phyloP scores from a whole-genome alignment of 1,140 invertebrate species.

The Camponotus pennsylvanicus region DNA sequence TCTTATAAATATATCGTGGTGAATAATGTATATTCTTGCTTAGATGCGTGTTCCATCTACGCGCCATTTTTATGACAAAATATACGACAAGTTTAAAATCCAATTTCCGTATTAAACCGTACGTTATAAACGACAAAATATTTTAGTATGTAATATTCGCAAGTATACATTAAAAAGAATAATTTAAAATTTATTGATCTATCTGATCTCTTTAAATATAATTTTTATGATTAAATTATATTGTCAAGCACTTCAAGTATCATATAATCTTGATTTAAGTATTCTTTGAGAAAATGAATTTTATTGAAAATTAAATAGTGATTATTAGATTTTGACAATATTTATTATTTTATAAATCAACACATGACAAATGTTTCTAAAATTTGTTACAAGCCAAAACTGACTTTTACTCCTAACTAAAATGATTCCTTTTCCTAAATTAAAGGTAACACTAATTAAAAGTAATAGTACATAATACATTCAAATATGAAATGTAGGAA shows the following conservation, averaged over 20 bases:
- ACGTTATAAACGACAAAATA: neutral
- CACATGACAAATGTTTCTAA: neutral
- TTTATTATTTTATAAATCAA: neutral
- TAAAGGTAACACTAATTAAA: too few relatives aligned
- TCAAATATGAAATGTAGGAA: neutral
- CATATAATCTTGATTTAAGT: neutral
- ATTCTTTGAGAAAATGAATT: neutral
- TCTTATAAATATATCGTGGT: neutral
- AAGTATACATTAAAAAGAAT: neutral
- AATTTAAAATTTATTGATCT: neutral
- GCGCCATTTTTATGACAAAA: neutral
- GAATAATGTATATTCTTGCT: conserved; percentile 23
- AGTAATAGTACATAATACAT: too few relatives aligned
- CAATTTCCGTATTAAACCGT: conserved; percentile 3
- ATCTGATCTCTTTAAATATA: neutral
- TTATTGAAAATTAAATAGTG: neutral
- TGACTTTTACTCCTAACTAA: too few relatives aligned
- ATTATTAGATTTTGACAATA: neutral
- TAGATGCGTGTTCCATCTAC: neutral
- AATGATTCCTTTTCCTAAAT: too few relatives aligned
- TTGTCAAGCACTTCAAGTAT: neutral
- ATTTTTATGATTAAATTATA: neutral
- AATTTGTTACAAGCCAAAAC: neutral
- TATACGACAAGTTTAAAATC: conserved; percentile 7
- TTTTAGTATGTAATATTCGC: neutral